Percentiles rank a stretch among this genome's conserved stretches.
phyloP scores from a whole-genome alignment of 2,797 vertebrate species.

The Sarcoramphus papa region DNA sequence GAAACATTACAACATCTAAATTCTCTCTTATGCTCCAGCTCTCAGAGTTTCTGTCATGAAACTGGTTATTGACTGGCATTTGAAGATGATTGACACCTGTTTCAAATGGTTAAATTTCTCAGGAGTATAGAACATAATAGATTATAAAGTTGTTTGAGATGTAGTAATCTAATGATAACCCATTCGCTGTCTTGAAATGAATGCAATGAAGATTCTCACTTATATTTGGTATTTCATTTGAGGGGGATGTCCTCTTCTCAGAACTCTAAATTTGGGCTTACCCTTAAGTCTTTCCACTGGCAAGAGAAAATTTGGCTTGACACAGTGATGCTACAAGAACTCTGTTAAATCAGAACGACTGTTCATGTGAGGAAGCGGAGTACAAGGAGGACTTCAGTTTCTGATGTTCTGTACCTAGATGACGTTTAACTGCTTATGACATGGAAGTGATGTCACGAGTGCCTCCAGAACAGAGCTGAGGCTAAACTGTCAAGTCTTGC shows the following conservation, averaged over 20 bases:
- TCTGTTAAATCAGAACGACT: not conserved
- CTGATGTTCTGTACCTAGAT: not conserved
- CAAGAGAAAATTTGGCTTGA: not conserved
- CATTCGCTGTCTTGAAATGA: slow-evolving; percentile 8
- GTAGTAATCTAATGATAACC: not conserved
- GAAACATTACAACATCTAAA: slow-evolving; percentile 18
- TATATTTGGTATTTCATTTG: not conserved
- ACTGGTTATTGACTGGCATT: slow-evolving; percentile 55
- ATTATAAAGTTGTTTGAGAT: slow-evolving; percentile 44
- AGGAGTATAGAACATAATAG: slow-evolving; percentile 3
- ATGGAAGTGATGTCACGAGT: not conserved
- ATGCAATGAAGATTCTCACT: slow-evolving; percentile 12
- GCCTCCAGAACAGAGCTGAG: not conserved
- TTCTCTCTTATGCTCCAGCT: slow-evolving; percentile 56
- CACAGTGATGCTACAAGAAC: not conserved
- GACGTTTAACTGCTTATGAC: not conserved
- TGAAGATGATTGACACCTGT: slow-evolving; percentile 2
- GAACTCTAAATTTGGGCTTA: not conserved
- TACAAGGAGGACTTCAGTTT: not conserved
- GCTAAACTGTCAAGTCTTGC: not conserved
- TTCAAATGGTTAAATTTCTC: not conserved
- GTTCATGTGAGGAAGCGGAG: not conserved
- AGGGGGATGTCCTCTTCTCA: not conserved
- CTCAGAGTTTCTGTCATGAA: slow-evolving; percentile 59
- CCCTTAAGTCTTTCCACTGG: not conserved